Conservation (phyloP, 1,140 invertebrate species). For the Bactericera cockerelli region DNA sequence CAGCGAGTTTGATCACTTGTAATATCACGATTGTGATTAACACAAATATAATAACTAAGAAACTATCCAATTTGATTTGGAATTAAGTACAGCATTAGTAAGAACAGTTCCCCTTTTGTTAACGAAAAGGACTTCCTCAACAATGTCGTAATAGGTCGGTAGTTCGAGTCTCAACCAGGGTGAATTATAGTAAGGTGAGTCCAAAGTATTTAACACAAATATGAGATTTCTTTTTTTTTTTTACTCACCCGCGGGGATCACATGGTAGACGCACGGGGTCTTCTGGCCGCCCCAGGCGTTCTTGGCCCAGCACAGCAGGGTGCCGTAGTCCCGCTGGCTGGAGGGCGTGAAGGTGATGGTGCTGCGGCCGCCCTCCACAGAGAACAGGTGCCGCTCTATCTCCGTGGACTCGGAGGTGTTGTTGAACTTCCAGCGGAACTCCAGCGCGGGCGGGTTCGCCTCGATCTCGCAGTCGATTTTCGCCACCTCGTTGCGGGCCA, state of each 20-base stretch:
- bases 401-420: constrained; percentile 38
- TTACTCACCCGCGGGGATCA: constrained; percentile 51
- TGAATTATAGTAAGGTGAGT: no score
- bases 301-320: constrained; percentile 48
- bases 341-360: constrained; percentile 48
- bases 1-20: no score
- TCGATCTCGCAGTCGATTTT: constrained; percentile 66
- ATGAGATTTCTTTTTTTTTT: no score
- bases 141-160: no score
- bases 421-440: constrained; percentile 62
- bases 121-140: no score
- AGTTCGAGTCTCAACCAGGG: no score
- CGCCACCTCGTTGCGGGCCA: constrained; percentile 58
- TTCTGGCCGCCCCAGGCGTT: constrained; percentile 48
- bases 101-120: no score
- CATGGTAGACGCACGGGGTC: constrained; percentile 50
- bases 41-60: no score
- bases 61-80: no score
- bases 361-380: constrained; percentile 38
- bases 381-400: constrained; percentile 14
- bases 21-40: no score
- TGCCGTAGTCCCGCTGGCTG: constrained; percentile 53
- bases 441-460: constrained; percentile 58
- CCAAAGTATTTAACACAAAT: no score
- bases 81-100: no score